Evolutionary conservation across 2,113 vertebrate species (phyloP).

Genomic region (Apaloderma vittatum): DNA sequence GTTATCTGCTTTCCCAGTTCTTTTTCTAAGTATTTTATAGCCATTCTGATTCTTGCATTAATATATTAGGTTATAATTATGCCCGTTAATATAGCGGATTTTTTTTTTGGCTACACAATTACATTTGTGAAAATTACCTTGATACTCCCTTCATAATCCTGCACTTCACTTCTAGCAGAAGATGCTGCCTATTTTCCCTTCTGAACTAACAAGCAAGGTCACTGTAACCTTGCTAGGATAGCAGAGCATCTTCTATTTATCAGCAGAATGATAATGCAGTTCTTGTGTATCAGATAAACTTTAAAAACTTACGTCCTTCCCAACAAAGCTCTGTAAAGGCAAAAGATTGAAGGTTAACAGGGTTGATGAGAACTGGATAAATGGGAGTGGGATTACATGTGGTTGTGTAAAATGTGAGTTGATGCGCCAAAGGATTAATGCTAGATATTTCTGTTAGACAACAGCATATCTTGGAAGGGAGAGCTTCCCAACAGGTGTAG

Average conservation of each 20-base stretch:
- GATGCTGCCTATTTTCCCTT: background rate
- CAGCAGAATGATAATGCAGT: background rate
- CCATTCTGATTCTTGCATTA: background rate
- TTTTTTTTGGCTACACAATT: background rate
- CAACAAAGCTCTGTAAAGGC: background rate
- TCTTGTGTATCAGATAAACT: background rate
- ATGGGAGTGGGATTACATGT: background rate
- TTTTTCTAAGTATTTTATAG: background rate
- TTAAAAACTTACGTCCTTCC: slow-evolving; percentile 1
- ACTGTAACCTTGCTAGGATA: background rate
- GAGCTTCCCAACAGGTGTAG: background rate
- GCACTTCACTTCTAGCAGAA: background rate
- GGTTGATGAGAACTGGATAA: background rate
- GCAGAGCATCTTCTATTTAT: slow-evolving; percentile 25
- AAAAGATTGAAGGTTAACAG: background rate
- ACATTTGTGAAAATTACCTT: background rate
- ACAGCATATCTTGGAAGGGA: background rate
- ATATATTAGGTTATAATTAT: background rate
- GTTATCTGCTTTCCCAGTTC: background rate
- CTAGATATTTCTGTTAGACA: background rate
- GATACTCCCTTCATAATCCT: background rate
- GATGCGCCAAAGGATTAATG: background rate
- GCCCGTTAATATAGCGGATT: background rate
- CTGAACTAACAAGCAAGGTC: background rate
- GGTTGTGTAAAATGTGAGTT: background rate